Evolutionary conservation across 2,113 vertebrate genomes (phyloP).

Genomic region (Zonotrichia leucophrys): DNA sequence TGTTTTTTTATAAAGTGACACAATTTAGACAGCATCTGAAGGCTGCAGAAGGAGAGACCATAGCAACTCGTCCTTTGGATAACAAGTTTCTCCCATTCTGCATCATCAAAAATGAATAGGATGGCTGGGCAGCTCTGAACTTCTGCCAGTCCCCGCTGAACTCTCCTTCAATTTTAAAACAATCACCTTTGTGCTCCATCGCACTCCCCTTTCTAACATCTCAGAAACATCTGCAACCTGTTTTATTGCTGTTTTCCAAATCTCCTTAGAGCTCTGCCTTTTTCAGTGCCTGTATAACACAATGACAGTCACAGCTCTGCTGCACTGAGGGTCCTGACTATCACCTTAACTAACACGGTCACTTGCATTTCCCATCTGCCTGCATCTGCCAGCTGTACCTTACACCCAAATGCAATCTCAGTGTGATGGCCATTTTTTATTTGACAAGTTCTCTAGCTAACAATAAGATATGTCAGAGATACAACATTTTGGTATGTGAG

Average conservation of each 20-base stretch:
- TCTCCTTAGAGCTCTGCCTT: background rate
- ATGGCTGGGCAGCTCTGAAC: background rate
- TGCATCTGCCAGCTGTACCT: background rate
- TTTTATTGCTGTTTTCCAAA: background rate
- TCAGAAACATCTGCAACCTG: background rate
- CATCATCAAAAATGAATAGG: background rate
- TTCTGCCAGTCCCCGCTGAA: background rate
- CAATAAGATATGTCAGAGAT: background rate
- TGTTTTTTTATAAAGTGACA: background rate
- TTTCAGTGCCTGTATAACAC: background rate
- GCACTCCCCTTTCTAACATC: background rate
- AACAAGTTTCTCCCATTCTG: background rate
- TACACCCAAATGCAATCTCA: background rate
- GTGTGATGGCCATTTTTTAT: background rate
- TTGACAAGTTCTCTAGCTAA: background rate
- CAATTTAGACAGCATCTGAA: background rate
- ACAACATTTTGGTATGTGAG: background rate
- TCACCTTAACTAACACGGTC: background rate
- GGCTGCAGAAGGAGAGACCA: background rate
- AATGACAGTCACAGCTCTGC: background rate
- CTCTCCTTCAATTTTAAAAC: background rate
- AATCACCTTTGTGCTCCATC: background rate
- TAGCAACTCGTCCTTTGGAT: background rate
- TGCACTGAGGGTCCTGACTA: background rate
- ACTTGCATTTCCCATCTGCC: background rate